phyloP scores from a whole-genome alignment of 2,888 invertebrate species.

The Molanna angustata region DNA sequence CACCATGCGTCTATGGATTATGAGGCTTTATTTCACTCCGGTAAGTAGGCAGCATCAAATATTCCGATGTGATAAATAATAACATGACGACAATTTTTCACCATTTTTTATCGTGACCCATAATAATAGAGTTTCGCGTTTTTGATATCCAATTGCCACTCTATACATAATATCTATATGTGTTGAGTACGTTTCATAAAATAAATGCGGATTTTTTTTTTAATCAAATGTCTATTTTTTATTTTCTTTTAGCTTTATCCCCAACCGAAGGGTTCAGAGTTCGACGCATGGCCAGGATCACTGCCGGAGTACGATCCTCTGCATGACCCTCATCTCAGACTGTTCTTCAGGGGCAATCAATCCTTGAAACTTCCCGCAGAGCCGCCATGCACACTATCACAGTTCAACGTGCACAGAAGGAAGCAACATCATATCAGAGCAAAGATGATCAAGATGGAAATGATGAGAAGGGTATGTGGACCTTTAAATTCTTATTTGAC shows the following conservation, averaged over 20 bases:
- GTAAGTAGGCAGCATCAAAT: too few species aligned
- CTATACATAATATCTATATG: too few species aligned
- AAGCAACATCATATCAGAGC: constrained; percentile 57
- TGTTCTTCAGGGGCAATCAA: constrained; percentile 50
- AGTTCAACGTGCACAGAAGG: constrained; percentile 63
- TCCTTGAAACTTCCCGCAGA: constrained; percentile 52
- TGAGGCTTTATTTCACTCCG: too few species aligned
- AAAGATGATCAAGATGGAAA: constrained; percentile 47
- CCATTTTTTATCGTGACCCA: too few species aligned
- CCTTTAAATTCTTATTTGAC: too few species aligned
- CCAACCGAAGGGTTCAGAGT: constrained; percentile 32
- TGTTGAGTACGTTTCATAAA: not conserved
- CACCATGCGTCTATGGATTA: too few species aligned
- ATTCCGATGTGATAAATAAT: too few species aligned
- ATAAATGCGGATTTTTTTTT: not conserved
- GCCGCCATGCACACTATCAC: constrained; percentile 61
- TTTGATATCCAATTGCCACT: too few species aligned
- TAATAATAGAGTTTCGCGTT: too few species aligned
- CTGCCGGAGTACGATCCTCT: constrained; percentile 54
- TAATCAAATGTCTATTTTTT: not conserved
- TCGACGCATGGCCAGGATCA: constrained; percentile 37
- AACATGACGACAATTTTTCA: too few species aligned
- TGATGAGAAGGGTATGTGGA: constrained; percentile 43
- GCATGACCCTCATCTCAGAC: constrained; percentile 57
- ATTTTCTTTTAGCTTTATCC: constrained; percentile 10